Evolutionary conservation across 2,888 invertebrate species (phyloP).

Genomic region (Tinea pellionella): DNA sequence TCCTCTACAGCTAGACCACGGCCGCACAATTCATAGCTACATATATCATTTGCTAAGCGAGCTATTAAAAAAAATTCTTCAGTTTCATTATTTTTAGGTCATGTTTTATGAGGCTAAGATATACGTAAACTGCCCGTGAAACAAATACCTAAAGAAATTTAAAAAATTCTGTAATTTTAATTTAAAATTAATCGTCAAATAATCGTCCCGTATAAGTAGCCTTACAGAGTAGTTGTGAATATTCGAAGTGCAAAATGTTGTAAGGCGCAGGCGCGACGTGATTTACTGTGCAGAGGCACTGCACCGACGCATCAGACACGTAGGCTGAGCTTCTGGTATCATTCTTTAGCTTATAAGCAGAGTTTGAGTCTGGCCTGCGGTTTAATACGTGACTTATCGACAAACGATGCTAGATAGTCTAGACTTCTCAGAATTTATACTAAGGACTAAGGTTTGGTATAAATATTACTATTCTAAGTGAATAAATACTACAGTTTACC

Average conservation of each 20-base stretch:
- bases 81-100: too few species aligned
- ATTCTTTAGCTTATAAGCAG: background rate
- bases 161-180: too few species aligned
- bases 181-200: background rate
- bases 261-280: constrained; percentile 39
- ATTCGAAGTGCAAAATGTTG: constrained; percentile 59
- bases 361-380: background rate
- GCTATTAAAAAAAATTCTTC: too few species aligned
- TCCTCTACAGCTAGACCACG: too few species aligned
- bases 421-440: background rate
- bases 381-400: background rate
- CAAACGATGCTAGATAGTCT: background rate
- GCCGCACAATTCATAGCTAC: too few species aligned
- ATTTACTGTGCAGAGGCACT: constrained; percentile 50
- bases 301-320: constrained; percentile 27
- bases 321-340: constrained; percentile 26
- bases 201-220: background rate
- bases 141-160: too few species aligned
- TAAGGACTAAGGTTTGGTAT: too few species aligned
- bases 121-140: too few species aligned
- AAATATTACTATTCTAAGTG: too few species aligned
- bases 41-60: too few species aligned
- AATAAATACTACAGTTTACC: too few species aligned
- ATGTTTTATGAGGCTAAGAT: too few species aligned
- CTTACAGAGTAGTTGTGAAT: constrained; percentile 14